These are phyloP conservation scores for Bubo blakistoni DNA, from an alignment of 2,113 vertebrate genomes.

Conservation along the genomic window DNA sequence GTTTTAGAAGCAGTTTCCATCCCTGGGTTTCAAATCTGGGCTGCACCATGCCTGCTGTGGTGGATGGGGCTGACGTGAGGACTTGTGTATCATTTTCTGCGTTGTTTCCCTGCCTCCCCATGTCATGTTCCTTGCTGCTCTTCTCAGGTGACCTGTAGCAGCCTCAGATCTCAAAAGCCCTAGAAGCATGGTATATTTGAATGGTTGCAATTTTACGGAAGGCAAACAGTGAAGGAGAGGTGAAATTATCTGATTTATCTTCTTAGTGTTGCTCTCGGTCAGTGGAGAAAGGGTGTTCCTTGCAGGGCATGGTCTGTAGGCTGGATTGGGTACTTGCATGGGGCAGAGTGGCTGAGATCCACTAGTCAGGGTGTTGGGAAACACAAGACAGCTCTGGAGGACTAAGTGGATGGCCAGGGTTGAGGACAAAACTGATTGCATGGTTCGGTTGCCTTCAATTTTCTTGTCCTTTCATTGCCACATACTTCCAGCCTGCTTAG, in stretches of 20 bases:
- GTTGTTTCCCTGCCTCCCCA: fast-evolving
- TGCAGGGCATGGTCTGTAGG: neutral
- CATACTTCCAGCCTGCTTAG: slow-evolving; percentile 21
- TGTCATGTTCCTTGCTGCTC: neutral
- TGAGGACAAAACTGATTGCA: neutral
- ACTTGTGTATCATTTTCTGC: neutral
- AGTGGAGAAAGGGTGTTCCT: neutral
- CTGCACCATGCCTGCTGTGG: neutral
- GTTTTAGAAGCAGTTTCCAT: neutral
- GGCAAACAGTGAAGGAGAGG: neutral
- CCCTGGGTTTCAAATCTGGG: neutral
- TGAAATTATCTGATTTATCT: neutral
- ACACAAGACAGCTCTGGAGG: neutral
- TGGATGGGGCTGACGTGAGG: neutral
- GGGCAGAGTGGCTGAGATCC: neutral
- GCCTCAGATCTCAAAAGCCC: neutral
- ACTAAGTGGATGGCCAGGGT: slow-evolving; percentile 17
- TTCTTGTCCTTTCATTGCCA: slow-evolving; percentile 41
- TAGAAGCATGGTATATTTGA: neutral
- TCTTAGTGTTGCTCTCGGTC: neutral
- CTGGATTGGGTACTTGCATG: neutral
- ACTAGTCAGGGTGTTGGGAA: neutral
- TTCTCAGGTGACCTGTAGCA: neutral
- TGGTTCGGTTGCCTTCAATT: neutral
- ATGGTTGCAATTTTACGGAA: neutral